Evolutionary conservation across 92 coral and sea anemone species (phyloP), one percentile per base, ranked within the genome.

Genomic region (Paramuricea clavata): DNA sequence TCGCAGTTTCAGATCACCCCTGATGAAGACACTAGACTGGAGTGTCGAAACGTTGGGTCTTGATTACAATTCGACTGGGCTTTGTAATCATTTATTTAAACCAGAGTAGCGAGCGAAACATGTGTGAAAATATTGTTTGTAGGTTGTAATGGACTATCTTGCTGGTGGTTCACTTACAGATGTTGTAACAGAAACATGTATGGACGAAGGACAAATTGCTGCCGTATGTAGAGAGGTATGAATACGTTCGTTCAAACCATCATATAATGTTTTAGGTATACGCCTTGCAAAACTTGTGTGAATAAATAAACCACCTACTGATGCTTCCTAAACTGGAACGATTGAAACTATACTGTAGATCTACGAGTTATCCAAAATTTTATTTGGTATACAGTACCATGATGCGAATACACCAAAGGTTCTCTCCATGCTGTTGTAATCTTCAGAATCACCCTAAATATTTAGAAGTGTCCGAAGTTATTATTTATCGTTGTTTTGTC

Each of bases 201-300:
- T 97, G 99, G 99, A 97, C 71, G 99, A 97, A 84, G 99, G 99
- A 22, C 99, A 97, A 85, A 97, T 97, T 68, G 99, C 99, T 9
- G 93, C 99, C 15, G 99, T 97, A 2, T 97, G 95, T 87, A 91
- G 99, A 83, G 99, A 97, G 97, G 99, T 96, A 89, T 59, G 80
- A 19, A 21, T 12, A n/a, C 13, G 16, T 80, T 33, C 27, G n/a
- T n/a, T 11, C 26, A 42, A 26, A 1, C 12, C 41, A 34, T 39
- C 15, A 21, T 21, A n/a, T 21, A 17, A 5, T 56, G 64, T 1
- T 17, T n/a, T n/a, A n/a, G n/a, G n/a, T n/a, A n/a, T n/a, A n/a
- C n/a, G n/a, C n/a, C n/a, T n/a, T n/a, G n/a, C n/a, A n/a, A n/a
- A n/a, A n/a, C n/a, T n/a, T n/a, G n/a, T n/a, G n/a, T n/a, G n/a